A percentile compares a stretch with the other conserved stretches of the same genome.
phyloP scores from a whole-genome alignment of 2,113 vertebrate species.

The Lates calcarifer region DNA sequence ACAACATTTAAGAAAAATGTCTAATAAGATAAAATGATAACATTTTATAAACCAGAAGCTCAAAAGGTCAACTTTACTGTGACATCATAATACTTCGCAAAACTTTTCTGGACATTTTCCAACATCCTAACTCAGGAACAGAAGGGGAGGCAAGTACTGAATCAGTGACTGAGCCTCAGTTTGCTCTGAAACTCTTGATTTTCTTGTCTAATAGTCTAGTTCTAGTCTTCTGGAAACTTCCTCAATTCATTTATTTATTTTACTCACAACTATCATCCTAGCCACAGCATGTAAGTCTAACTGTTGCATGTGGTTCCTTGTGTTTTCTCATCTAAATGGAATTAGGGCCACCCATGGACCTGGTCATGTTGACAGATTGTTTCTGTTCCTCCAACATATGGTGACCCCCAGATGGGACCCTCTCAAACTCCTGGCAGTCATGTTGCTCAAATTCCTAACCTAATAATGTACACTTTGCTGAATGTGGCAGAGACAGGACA shows the following conservation, averaged over 20 bases:
- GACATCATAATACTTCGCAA: no score
- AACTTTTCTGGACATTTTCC: no score
- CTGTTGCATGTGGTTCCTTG: slow-evolving; percentile 16
- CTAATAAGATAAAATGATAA: no score
- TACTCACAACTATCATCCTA: background rate
- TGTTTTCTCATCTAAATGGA: slow-evolving; percentile 66
- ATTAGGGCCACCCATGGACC: slow-evolving; percentile 70
- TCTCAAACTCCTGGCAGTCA: slow-evolving; percentile 51
- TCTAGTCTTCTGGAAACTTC: background rate
- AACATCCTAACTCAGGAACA: no score
- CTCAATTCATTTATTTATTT: slow-evolving; percentile 6
- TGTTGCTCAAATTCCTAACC: slow-evolving; percentile 64
- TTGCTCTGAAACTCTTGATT: background rate
- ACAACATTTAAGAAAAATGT: no score
- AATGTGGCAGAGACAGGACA: slow-evolving; percentile 1
- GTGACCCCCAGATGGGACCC: slow-evolving; percentile 62
- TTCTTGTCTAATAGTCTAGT: background rate
- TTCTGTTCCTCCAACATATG: slow-evolving; percentile 75
- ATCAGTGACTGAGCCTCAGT: slow-evolving; percentile 1
- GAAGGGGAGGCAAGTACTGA: no score
- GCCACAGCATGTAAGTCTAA: slow-evolving; percentile 21
- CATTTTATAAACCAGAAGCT: no score
- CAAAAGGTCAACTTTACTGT: no score
- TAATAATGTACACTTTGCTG: slow-evolving; percentile 37
- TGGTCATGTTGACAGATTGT: slow-evolving; percentile 65